Evolutionary conservation across 1,140 invertebrate genomes (phyloP), one percentile per base, ranked within the genome.

Genomic region (Sycobia sp.): DNA sequence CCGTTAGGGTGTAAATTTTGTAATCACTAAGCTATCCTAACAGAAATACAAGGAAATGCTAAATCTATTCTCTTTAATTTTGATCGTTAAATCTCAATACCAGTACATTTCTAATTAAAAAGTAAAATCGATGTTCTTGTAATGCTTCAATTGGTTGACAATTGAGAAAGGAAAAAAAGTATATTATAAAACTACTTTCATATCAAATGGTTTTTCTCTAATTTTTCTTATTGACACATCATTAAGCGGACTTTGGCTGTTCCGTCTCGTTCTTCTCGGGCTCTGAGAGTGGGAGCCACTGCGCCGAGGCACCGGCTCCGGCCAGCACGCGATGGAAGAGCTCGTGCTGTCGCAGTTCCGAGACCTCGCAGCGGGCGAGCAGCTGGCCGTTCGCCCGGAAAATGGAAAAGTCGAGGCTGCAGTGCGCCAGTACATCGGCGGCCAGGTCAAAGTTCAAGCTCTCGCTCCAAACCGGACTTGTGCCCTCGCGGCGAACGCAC

Each of bases 391-490:
- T 85, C 57, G 84, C 84, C 54, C 85, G 84, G 20, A 85, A 72
- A 0, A 86, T 80, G 3, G 73, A 76, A 55, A 86, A 84, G 67
- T 87, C 85, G 3, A 87, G 71, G 0, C 73, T 71, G 56, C 81
- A 82, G 63, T 77, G 82, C 36, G 82, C 80, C 4, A 87, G 69
- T 14, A 77, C 84, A 25, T 88, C 87, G 29, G 84, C 83, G 16
- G 82, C 78, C 60, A 93, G 85, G 78, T 94, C 92, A 71, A 95
- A 95, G 16, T 90, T 89, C 63, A 95, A 82, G 0, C 91, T 92
- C 72, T 95, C 93, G 75, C 95, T 95, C 79, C 93, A 95, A 0
- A 94, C 90, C 0, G 93, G 92, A 78, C 88, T 91, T 0, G 92
- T 84, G 0, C 90, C 93, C 68, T 93, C 93, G 65, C 92, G 86